Base-by-base conservation (phyloP, 2,113 vertebrate genomes). In the Salminus brasiliensis region DNA sequence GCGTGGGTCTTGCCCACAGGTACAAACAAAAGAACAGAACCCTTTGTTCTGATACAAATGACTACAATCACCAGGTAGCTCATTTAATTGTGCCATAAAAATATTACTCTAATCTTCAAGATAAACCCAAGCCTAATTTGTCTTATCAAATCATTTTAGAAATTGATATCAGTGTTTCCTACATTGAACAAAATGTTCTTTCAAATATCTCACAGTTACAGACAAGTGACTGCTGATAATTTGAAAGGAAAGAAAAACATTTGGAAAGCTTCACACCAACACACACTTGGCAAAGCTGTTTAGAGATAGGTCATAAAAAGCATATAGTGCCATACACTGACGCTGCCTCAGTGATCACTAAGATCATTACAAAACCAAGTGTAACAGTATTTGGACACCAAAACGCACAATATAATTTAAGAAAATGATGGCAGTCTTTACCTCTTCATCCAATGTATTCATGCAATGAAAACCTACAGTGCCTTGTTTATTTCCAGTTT, bases 11-110 rank as follows among this genome's bases (percentile, higher is more conserved):
- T 60, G 76, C 66, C 66, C 52, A 41, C 43, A 13, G 9, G 49
- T 49, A 62, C 8, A 57, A 60, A 15, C 3, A 5, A 18, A 15
- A 36, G 15, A 12, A 27, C 16, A 36, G 57, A 25, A 47, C 15
- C 29, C 59, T 30, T 30, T 39, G 36, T 9, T 8, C 66, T 18
- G 34, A 34, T 43, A 21, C 41, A 39, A 81, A 39, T 29, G n/a
- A 29, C 8, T 34, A 7, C 32, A 65, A 41, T 3, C 2, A 16
- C 5, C 21, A 23, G 18, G 2, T 32, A 47, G 18, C 7, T 7
- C 1, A 10, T 34, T 74, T 47, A 11, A 41, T 21, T 29, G 55
- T 21, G 21, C 39, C 45, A 81, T 72, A 57, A 81, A n/a, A 76
- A 55, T 36, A 11, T 52, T 36, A 11, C 39, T 23, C 49, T 25